Evolutionary conservation across 1,140 invertebrate genomes (phyloP).

Genomic region (Heliconius melpomene): DNA sequence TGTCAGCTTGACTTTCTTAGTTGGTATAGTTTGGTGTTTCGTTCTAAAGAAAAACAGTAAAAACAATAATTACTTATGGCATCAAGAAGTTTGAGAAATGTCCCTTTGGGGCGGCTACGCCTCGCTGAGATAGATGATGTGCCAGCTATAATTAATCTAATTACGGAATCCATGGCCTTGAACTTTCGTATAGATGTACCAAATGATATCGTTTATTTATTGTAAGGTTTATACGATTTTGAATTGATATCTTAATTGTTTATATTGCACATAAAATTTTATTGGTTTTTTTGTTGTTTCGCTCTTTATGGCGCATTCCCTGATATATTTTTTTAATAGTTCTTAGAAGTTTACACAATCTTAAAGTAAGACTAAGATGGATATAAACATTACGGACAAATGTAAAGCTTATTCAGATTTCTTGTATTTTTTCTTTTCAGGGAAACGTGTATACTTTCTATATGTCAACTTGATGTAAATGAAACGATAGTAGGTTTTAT

Average conservation of each 20-base stretch:
- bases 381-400: too few species aligned
- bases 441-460: conserved; percentile 66
- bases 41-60: not conserved
- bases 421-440: conserved; percentile 57
- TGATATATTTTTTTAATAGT: not conserved
- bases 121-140: conserved; percentile 58
- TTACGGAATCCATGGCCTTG: conserved; percentile 59
- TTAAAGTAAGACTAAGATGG: too few species aligned
- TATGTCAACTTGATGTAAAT: conserved; percentile 71
- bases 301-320: too few species aligned
- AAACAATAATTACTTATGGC: conserved; percentile 37
- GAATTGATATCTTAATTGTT: too few species aligned
- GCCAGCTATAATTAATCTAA: conserved; percentile 46
- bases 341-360: not conserved
- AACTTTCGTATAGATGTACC: conserved; percentile 53
- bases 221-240: conserved; percentile 49
- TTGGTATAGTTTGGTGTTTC: not conserved
- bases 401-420: not conserved
- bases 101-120: conserved; percentile 51
- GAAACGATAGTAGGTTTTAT: conserved; percentile 75
- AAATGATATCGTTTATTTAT: conserved; percentile 53
- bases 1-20: not conserved
- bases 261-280: too few species aligned
- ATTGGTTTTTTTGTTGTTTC: too few species aligned
- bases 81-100: conserved; percentile 41